Base-by-base conservation (phyloP, 2,888 invertebrate species). In the Labia minor region DNA sequence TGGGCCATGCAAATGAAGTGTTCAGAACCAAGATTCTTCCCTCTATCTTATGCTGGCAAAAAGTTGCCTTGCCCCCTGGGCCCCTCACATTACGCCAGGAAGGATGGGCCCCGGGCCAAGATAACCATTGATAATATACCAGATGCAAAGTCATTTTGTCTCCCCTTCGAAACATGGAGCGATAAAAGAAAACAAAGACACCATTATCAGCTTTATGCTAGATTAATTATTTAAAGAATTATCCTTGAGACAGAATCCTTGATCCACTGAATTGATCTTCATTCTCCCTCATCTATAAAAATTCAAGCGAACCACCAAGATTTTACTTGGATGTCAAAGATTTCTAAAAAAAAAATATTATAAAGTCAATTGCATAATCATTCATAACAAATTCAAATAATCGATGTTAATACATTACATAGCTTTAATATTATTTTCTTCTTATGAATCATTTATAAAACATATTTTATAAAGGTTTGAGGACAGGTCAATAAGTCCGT, bases 201-300 rank as follows among this genome's bases (percentile, higher is more conserved):
- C 18, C 67, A 66, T 69, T 70, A 70, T 70, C 70, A 61, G 66
- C 62, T 70, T 70, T 70, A 70, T 70, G 69, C 68, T 69, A 70
- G 70, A 70, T 70, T 70, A 70, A 70, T 70, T 70, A 70, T 69
- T 70, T 67, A 69, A 70, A 68, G 69, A 67, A 65, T 18, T 37
- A 61, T 19, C n/a, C 65, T 26, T 37, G 62, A 21, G 65, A 67
- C 67, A 61, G 64, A 65, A 21, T 49, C 62, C 49, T 49, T 49
- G 49, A 49, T 49, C 49, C 49, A 14, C 49, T 16, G 49, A 49
- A 49, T 49, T 16, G 49, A 49, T 49, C 49, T 14, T 14, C 49
- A 14, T 4, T 16, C 49, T 49, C 3, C 16, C 49, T 26, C 26
- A 26, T 26, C 26, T 6, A 26, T 26, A 26, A 26, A n/a, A n/a